These are phyloP conservation scores for Barbus barbus DNA, from an alignment of 2,113 vertebrate species.

Conservation along the genomic window DNA sequence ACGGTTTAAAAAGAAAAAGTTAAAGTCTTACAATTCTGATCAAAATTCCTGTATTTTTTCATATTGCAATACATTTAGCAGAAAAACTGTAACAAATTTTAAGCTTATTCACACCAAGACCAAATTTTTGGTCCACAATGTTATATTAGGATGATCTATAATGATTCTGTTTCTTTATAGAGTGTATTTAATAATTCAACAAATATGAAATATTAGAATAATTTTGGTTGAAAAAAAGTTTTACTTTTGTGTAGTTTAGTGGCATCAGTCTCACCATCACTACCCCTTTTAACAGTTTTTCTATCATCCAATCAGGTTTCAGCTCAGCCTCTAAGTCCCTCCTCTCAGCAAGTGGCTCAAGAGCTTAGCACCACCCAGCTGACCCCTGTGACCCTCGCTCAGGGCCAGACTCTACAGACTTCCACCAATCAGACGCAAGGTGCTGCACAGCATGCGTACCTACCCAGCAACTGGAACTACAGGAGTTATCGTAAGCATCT, in stretches of 20 bases:
- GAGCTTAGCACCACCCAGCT: constrained; percentile 88
- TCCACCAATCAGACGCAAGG: constrained; percentile 74
- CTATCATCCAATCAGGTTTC: constrained; percentile 71
- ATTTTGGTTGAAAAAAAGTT: no score
- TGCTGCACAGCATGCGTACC: constrained; percentile 88
- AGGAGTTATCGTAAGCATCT: constrained; percentile 86
- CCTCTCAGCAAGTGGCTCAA: constrained; percentile 84
- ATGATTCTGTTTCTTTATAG: no score
- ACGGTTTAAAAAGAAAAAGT: no score
- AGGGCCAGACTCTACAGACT: constrained; percentile 79
- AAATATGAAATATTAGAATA: neutral
- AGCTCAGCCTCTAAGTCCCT: constrained; percentile 89
- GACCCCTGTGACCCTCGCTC: constrained; percentile 75
- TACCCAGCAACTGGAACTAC: constrained; percentile 93
- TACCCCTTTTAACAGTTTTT: neutral
- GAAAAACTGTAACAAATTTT: no score
- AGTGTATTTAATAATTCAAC: neutral
- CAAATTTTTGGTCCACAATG: neutral
- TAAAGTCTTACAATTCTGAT: no score
- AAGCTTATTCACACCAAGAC: no score
- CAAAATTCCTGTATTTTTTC: no score
- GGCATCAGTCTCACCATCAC: neutral
- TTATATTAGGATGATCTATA: neutral
- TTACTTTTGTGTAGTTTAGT: neutral
- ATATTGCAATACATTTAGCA: no score